phyloP scores from a whole-genome alignment of 1,140 invertebrate species.

The Nomia melanderi region DNA sequence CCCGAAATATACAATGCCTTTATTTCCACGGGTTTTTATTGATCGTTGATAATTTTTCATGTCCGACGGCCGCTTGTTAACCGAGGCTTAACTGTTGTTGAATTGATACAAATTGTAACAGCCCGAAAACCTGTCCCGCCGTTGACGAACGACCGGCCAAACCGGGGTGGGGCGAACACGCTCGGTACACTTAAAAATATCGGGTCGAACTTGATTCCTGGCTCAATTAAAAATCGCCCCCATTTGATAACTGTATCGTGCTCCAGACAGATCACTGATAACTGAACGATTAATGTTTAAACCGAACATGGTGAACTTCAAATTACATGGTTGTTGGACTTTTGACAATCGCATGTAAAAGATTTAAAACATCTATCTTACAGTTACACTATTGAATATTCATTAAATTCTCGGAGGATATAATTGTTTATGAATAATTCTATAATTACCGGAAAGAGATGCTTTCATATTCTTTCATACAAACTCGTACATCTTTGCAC shows the following conservation, averaged over 20 bases:
- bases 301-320: no score
- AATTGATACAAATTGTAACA: slow-evolving; percentile 51
- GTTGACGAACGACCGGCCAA: slow-evolving; percentile 33
- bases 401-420: no score
- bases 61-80: slow-evolving; percentile 46
- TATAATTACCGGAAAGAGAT: no score
- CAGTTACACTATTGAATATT: no score
- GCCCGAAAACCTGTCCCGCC: slow-evolving; percentile 38
- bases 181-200: slow-evolving; percentile 35
- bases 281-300: neutral
- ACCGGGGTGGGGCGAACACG: slow-evolving; percentile 5
- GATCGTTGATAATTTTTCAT: slow-evolving; percentile 48
- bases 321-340: no score
- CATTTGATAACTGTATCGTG: neutral
- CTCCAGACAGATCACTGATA: neutral
- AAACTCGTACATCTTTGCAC: no score
- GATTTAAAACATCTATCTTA: no score
- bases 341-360: no score
- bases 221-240: neutral
- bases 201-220: neutral
- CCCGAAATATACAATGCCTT: slow-evolving; percentile 38
- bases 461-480: no score
- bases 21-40: slow-evolving; percentile 38
- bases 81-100: slow-evolving; percentile 45
- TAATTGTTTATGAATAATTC: no score